Evolutionary conservation across 2,113 vertebrate genomes (phyloP), one percentile per base, ranked within the genome.

Genomic region (Gymnarchus niloticus): DNA sequence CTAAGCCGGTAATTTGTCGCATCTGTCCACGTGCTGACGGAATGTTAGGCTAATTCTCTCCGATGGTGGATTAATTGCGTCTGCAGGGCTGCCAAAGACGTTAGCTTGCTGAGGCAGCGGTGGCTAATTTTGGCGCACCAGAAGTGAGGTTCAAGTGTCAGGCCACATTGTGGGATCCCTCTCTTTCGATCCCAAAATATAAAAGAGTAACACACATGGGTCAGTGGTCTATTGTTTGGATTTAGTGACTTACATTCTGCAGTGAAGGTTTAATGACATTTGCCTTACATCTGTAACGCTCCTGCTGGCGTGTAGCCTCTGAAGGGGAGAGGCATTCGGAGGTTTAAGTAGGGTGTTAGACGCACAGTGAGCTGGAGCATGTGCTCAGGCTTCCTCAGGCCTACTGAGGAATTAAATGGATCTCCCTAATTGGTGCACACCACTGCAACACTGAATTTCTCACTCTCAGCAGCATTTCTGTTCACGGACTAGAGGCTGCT

Each of bases 21-120:
- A 33, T 59, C n/a, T 46, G 81, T 48, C 73, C 81, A 85, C 87
- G 83, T 86, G 83, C 89, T 90, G 78, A 89, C 86, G 89, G 90
- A 90, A 91, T 88, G 76, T 87, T 86, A 25, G 85, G 81, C 28
- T 86, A 87, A 87, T 88, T 86, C 85, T 89, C 61, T 87, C 84
- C 33, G 25, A 2, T 3, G 12, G 80, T 73, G 85, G 89, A 88
- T 89, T 90, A 87, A 81, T 87, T 46, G 56, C 81, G 69, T 83
- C 84, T 86, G 73, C 56, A 44, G 44, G 19, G 61, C 84, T 80
- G 48, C 78, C 84, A 82, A 83, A 85, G 52, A 76, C 28, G 10
- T 41, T 44, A 19, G 23, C 51, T 9, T 86, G 88, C 80, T 85
- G 88, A 88, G 37, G 49, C 80, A 78, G 81, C 86, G 78, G 49